Evolutionary conservation across 2,797 vertebrate species (phyloP), one percentile per base, ranked within the genome.

Genomic region (Synaphobranchus kaupii): DNA sequence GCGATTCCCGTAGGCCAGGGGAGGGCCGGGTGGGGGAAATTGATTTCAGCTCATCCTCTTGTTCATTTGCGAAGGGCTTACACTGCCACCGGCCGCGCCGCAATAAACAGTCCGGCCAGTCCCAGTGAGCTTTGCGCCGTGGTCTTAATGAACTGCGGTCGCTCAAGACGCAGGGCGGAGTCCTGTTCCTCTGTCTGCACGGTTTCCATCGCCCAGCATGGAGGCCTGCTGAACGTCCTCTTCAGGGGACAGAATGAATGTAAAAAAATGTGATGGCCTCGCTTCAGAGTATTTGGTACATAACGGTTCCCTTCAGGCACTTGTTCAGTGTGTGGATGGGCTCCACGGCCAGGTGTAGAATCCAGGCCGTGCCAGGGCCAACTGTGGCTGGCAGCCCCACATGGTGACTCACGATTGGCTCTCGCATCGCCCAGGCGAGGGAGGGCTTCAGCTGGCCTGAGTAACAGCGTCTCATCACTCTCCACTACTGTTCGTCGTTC

Each of bases 41-140:
- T 83, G 78, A 82, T 86, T 56, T 83, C 58, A 20, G 17, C 66
- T 54, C 68, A 73, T 25, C 28, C 68, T 34, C 25, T 20, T 3
- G n/a, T 56, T 78, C 50, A 82, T 86, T 82, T 63, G 56, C 22
- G 22, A 66, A 28, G 47, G 34, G 50, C 78, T 86, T 81, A 34
- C 44, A 4, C 85, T 60, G 73, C 71, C 12, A 5, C 10, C 13
- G 34, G 31, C 73, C 81, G 78, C 20, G 39, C 76, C 25, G 39
- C 8, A 10, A 82, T 86, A 28, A 63, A 48, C 68, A 34, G 20
- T 9, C 22, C 44, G 34, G 34, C 20, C 84, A 15, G 52, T 60
- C 58, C 58, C 20, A 15, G 58, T 15, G 54, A 39, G 60, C 60
- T 66, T 25, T 66, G 25, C 3, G 20, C 83, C 13, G 31, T 6